Evolutionary conservation across 2,797 vertebrate genomes (phyloP).

Genomic region (Enteromius mattozi): DNA sequence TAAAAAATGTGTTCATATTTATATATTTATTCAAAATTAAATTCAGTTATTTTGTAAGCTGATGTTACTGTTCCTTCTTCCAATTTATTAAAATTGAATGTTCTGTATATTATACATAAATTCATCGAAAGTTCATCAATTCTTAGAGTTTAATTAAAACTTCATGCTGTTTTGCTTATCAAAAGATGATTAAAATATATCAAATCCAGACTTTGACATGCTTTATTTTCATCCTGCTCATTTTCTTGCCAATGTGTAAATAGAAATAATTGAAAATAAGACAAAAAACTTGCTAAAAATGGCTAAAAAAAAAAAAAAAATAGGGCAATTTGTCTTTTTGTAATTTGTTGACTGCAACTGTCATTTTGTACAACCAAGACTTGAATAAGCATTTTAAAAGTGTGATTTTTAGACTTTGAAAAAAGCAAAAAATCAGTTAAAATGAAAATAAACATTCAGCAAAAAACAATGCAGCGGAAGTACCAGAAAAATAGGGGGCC

Average conservation of each 20-base stretch:
- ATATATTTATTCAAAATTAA: background rate
- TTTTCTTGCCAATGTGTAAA: background rate
- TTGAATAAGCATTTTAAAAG: background rate
- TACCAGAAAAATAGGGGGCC: too few relatives aligned
- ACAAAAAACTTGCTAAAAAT: background rate
- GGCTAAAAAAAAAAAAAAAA: background rate
- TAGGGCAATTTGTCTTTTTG: background rate
- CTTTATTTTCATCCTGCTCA: background rate
- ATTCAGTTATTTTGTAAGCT: background rate
- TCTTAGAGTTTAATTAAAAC: background rate
- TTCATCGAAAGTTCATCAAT: background rate
- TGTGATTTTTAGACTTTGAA: background rate
- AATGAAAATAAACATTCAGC: background rate
- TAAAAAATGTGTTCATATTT: background rate
- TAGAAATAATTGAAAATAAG: background rate
- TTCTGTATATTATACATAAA: too few relatives aligned
- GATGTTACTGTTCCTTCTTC: background rate
- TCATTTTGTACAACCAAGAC: background rate
- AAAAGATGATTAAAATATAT: background rate
- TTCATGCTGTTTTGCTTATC: background rate
- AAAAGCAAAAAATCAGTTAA: background rate
- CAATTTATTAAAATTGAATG: background rate
- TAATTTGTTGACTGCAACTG: background rate
- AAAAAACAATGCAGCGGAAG: too few relatives aligned
- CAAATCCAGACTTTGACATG: background rate